Conservation (phyloP, 1,140 invertebrate genomes). For the Sinella curviseta region DNA sequence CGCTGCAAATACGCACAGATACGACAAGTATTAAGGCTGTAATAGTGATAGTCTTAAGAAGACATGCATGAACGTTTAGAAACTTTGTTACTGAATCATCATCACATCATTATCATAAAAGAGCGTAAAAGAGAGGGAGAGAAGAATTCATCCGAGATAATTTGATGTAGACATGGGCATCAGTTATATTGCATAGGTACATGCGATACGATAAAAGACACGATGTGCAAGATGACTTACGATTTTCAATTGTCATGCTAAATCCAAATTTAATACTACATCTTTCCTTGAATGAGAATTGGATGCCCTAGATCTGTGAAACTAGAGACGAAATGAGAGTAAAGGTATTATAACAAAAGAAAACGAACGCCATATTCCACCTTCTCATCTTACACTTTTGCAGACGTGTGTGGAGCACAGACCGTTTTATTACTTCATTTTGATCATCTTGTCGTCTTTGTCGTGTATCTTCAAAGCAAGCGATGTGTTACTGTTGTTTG, state of each 20-base stretch:
- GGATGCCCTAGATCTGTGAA: not conserved
- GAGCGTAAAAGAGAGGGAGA: not conserved
- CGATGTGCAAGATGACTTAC: not conserved
- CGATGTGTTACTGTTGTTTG: no score
- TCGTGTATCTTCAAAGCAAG: no score
- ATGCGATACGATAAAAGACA: not conserved
- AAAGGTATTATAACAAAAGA: no score
- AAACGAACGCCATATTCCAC: no score
- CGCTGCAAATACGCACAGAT: no score
- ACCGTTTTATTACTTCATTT: no score
- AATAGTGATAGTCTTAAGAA: not conserved
- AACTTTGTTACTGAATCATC: not conserved
- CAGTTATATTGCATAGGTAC: no score
- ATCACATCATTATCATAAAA: not conserved
- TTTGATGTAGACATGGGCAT: not conserved
- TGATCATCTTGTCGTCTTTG: no score
- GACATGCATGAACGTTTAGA: not conserved
- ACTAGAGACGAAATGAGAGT: not conserved
- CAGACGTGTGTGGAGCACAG: no score
- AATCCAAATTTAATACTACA: not conserved
- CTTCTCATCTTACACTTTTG: no score
- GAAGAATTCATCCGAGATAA: not conserved
- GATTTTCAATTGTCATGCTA: not conserved
- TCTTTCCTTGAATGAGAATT: not conserved
- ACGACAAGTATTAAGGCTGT: no score